Evolutionary conservation across 2,113 vertebrate species (phyloP), one percentile per base, ranked within the genome.

Genomic region (Ciconia boyciana): DNA sequence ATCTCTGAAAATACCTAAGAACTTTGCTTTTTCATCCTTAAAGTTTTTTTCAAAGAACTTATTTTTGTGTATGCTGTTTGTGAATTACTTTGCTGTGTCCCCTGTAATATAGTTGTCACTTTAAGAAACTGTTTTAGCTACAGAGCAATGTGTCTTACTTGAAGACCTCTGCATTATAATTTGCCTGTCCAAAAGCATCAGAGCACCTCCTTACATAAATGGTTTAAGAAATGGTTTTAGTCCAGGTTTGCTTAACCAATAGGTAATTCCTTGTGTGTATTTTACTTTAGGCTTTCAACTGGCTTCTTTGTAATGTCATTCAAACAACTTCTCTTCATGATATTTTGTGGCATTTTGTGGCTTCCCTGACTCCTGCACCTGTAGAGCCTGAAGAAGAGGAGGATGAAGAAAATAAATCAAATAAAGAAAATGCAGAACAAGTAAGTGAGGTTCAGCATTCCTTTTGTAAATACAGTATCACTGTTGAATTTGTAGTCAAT

Each of bases 271-370:
- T 43, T 68, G 4, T 64, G 12, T 52, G 51, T 52, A 6, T 78
- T 91, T 92, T 87, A 34, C 96, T 95, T 95, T 89, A 99, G 99
- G 99, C 99, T 34, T 99, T 99, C 98, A 99, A 99, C 96, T 99
- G 99, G 99, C 99, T 99, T 78, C 98, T 99, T 61, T 99, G 99
- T 96, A 99, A 99, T 32, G 99, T 99, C 94, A 99, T 99, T 97
- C 99, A 99, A 78, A 99, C 99, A 84, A 99, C 99, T 34, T 99
- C 99, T 55, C 98, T 99, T 84, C 99, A 99, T 94, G 99, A 99
- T 96, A 99, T 99, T 90, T 98, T 99, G 5, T 99, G 99, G 99
- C 99, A 99, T 97, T 99, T 99, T 97, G 99, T 99, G 97, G 99
- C 99, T 62, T 99, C 99, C 68, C 97, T 99, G 48, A 99, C 99